Base-by-base conservation (phyloP, 2,113 vertebrate species). In the Myxocyprinus asiaticus region DNA sequence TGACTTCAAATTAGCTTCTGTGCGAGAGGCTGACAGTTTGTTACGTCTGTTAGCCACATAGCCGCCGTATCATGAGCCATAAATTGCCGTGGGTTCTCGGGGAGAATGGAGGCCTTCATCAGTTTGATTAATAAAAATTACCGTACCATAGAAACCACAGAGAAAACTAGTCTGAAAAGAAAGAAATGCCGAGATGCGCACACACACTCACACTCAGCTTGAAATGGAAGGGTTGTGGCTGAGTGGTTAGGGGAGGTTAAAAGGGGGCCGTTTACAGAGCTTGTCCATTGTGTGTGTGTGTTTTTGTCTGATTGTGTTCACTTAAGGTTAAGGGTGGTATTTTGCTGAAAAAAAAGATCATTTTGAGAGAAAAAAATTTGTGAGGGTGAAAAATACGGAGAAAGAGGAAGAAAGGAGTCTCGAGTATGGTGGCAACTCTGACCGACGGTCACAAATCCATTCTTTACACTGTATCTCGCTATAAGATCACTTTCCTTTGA, bases 1-100 rank as follows among this genome's bases (percentile, higher is more conserved):
- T 98, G 97, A 98, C 96, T 98, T 97, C 95, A 98, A 99, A 99
- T 99, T 98, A 98, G 96, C 96, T 95, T 93, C 96, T 94, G 94
- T 93, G 95, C 93, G 89, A 95, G 91, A 89, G 95, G 94, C 94
- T 99, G 97, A 98, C 97, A 98, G 95, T 98, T 97, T 95, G 96
- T 97, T 98, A 99, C 96, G 95, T 97, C 96, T 98, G 95, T 98
- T 97, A 98, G 95, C 94, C 94, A 95, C 95, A 96, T 93, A 93
- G 94, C 94, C 93, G 93, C 93, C 94, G 93, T 96, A 98, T 98
- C 97, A 99, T 98, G 96, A 97, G 96, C 95, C 94, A 96, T 97
- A 97, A 98, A 99, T 98, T 98, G 96, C 95, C 95, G 96, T 96
- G 85, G 95, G 92, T 94, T 95, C 94, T 93, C 94, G 94, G 93